These are phyloP conservation scores for Syrmaticus mikado DNA, from an alignment of 2,113 vertebrate species.

Conservation along the genomic window DNA sequence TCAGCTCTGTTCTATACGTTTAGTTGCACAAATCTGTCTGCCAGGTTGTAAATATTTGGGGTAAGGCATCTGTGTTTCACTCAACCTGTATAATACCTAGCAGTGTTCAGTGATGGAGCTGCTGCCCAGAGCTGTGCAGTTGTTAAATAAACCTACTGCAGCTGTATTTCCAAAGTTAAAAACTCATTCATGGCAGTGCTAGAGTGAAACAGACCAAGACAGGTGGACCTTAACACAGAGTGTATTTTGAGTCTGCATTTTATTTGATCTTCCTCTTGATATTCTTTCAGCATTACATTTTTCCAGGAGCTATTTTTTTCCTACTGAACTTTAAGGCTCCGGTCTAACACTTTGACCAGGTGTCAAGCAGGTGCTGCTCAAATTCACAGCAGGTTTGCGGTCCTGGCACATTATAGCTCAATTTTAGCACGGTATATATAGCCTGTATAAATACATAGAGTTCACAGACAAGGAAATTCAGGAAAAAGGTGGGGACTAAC, in stretches of 20 bases:
- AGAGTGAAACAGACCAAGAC: background rate
- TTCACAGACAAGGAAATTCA: background rate
- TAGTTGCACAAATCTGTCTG: background rate
- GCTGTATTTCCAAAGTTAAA: background rate
- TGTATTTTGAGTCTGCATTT: background rate
- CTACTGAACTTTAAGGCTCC: background rate
- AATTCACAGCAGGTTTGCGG: background rate
- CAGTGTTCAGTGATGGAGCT: background rate
- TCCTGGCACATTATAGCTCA: background rate
- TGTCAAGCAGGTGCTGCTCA: constrained; percentile 26
- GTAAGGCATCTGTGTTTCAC: background rate
- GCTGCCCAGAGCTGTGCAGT: background rate
- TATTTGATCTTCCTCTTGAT: constrained; percentile 37
- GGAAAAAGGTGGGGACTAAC: background rate
- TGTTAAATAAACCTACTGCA: background rate
- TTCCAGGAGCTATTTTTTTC: background rate
- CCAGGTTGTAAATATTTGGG: background rate
- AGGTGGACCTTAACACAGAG: background rate
- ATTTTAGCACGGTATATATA: background rate
- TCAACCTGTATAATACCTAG: background rate
- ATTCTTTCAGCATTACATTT: background rate
- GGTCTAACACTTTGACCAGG: background rate
- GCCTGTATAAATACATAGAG: background rate
- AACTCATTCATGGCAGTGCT: background rate
- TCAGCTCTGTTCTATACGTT: accelerated